phyloP scores from a whole-genome alignment of 2,888 invertebrate species.

The Colletes collaris region DNA sequence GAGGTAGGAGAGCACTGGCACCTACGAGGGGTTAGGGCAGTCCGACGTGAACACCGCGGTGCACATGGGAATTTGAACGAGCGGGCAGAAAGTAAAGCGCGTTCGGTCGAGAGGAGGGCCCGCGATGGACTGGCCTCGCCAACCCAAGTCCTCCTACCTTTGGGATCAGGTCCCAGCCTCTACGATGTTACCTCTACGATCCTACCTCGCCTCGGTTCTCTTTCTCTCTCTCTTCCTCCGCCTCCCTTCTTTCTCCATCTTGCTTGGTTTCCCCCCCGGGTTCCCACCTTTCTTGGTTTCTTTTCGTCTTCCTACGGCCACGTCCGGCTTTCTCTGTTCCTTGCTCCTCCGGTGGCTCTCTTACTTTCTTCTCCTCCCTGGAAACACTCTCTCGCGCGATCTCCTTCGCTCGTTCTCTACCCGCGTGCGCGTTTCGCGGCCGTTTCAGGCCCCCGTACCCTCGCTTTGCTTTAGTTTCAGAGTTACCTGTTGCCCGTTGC shows the following conservation, averaged over 20 bases:
- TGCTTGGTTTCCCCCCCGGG: conserved; percentile 28
- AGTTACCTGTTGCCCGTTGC: conserved; percentile 56
- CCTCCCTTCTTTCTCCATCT: background rate
- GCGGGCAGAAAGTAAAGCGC: conserved; percentile 77
- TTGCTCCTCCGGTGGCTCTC: conserved; percentile 32
- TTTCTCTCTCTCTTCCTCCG: conserved; percentile 49
- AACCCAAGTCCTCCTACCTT: conserved; percentile 80
- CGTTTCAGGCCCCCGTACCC: conserved; percentile 30
- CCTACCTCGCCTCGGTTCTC: conserved; percentile 71
- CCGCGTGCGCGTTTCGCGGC: conserved; percentile 33
- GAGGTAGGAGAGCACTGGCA: conserved; percentile 30
- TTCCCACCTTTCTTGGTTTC: conserved; percentile 4
- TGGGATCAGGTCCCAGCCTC: conserved; percentile 82
- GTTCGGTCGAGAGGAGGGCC: conserved; percentile 82
- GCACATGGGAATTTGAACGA: conserved; percentile 77
- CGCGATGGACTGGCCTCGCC: conserved; percentile 82
- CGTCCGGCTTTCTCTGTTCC: conserved; percentile 38
- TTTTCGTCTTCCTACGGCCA: conserved; percentile 10
- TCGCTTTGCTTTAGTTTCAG: conserved; percentile 67
- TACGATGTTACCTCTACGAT: conserved; percentile 79
- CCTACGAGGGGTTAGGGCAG: conserved; percentile 52
- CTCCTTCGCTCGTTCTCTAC: conserved; percentile 32
- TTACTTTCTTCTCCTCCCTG: background rate
- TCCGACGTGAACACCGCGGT: conserved; percentile 49
- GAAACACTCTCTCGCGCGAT: too few relatives aligned